phyloP scores from a whole-genome alignment of 2,797 vertebrate genomes.

The Myotis pilosus region DNA sequence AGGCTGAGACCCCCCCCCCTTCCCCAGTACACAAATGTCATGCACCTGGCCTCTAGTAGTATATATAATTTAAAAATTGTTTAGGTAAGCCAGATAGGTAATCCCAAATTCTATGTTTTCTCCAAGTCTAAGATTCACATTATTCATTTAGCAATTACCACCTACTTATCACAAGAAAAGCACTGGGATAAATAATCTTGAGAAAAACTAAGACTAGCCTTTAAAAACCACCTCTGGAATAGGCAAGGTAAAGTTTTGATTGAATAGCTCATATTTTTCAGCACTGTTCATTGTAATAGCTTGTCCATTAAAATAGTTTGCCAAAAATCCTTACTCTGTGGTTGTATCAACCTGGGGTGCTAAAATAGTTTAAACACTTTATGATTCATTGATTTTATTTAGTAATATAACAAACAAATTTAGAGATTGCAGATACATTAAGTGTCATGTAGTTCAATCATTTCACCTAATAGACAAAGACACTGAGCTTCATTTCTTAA shows the following conservation, averaged over 20 bases:
- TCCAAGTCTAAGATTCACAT: neutral
- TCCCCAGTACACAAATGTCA: too few species aligned
- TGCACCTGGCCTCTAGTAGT: neutral
- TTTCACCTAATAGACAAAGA: neutral
- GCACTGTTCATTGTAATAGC: neutral
- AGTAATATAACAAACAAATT: neutral
- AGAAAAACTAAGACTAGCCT: neutral
- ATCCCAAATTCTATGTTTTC: neutral
- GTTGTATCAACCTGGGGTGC: neutral
- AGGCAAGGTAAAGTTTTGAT: neutral
- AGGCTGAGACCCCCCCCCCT: too few species aligned
- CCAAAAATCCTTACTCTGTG: neutral
- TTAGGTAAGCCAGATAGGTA: neutral
- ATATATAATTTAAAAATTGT: neutral
- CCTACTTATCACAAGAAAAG: neutral
- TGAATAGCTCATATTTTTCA: neutral
- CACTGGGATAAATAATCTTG: neutral
- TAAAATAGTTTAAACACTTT: constrained; percentile 17
- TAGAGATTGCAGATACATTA: neutral
- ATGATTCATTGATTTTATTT: neutral
- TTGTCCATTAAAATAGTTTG: neutral
- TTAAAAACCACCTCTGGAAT: neutral
- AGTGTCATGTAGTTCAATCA: neutral
- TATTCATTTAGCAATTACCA: neutral
- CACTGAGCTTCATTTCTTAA: neutral